Conservation (phyloP, 1,140 invertebrate species). For the Trissolcus basalis region DNA sequence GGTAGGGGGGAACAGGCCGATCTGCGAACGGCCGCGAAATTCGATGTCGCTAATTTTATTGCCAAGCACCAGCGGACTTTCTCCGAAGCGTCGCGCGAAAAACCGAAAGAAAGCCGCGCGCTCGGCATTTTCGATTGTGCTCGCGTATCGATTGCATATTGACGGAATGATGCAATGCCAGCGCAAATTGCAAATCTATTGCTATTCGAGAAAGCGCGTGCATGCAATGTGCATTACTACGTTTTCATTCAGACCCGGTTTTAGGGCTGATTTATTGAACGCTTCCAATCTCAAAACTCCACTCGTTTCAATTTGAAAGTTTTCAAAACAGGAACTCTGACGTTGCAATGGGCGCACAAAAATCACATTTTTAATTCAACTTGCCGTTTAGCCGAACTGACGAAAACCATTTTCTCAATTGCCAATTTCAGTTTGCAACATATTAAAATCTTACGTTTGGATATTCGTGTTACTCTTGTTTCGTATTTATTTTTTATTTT, state of each 20-base stretch:
- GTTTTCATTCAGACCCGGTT: conserved; percentile 22
- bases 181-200: conserved; percentile 23
- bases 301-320: not conserved
- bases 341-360: too few relatives aligned
- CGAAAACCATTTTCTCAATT: too few relatives aligned
- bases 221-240: conserved; percentile 14
- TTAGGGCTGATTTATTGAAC: conserved; percentile 4
- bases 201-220: conserved; percentile 26
- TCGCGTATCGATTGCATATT: conserved; percentile 34
- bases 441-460: too few relatives aligned
- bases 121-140: conserved; percentile 30
- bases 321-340: too few relatives aligned
- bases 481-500: too few relatives aligned
- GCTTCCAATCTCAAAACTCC: not conserved
- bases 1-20: not conserved
- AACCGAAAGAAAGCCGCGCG: conserved; percentile 20
- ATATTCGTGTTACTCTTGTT: too few relatives aligned
- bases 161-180: conserved; percentile 28
- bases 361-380: too few relatives aligned
- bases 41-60: conserved; percentile 12
- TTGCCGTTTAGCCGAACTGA: too few relatives aligned
- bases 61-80: conserved; percentile 11
- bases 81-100: not conserved
- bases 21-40: conserved; percentile 16
- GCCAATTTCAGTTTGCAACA: too few relatives aligned